Conservation (phyloP, 2,797 vertebrate genomes). For the Balearica regulorum region DNA sequence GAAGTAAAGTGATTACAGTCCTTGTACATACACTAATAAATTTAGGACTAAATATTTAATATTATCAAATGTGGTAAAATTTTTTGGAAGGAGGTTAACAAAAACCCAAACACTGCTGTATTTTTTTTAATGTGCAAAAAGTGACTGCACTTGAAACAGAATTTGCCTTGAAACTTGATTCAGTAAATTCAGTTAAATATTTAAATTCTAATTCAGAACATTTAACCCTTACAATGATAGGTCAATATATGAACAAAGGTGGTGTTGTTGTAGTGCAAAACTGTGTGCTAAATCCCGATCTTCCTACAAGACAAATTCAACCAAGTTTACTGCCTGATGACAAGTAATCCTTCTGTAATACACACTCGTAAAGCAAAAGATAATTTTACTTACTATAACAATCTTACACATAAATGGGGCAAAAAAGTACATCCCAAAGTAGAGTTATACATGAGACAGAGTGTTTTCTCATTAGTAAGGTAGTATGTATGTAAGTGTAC, state of each 20-base stretch:
- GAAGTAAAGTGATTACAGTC: neutral
- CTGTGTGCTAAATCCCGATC: rapidly evolving
- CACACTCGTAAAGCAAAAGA: neutral
- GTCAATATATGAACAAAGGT: rapidly evolving
- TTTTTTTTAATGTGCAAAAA: neutral
- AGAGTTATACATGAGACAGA: neutral
- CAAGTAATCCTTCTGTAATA: neutral
- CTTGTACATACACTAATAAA: neutral
- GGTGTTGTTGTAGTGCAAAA: neutral
- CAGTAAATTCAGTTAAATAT: neutral
- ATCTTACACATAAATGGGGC: neutral
- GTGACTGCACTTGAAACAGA: neutral
- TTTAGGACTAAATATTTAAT: neutral
- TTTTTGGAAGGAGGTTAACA: neutral
- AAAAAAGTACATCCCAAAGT: neutral
- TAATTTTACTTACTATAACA: neutral
- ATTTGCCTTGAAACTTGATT: neutral
- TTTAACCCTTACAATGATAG: neutral
- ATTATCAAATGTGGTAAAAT: neutral
- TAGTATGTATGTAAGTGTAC: rapidly evolving
- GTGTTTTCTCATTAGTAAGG: neutral
- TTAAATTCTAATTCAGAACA: neutral
- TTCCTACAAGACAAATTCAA: neutral
- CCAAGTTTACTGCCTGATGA: neutral
- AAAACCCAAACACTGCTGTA: rapidly evolving